phyloP scores from a whole-genome alignment of 2,888 invertebrate species.

The Drosophila paucipuncta region DNA sequence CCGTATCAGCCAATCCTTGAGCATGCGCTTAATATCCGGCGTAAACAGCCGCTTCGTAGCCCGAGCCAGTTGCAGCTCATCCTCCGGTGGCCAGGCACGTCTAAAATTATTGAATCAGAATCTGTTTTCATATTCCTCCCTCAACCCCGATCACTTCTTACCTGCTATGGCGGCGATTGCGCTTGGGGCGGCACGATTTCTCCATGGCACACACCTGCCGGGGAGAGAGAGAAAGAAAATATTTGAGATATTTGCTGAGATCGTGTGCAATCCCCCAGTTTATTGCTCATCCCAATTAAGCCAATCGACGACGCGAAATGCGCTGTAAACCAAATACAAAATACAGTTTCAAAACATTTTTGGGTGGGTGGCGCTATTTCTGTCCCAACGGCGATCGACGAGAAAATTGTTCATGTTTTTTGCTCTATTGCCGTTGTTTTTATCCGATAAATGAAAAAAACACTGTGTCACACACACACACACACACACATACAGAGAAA shows the following conservation, averaged over 20 bases:
- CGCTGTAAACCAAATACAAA: slow-evolving; percentile 62
- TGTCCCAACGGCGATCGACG: slow-evolving; percentile 54
- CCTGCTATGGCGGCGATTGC: slow-evolving; percentile 91
- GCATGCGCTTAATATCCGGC: slow-evolving; percentile 91
- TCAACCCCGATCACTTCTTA: slow-evolving; percentile 65
- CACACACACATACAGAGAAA: slow-evolving; percentile 5
- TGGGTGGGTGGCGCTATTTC: slow-evolving; percentile 76
- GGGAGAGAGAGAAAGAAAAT: slow-evolving; percentile 2
- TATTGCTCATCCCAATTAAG: slow-evolving; percentile 63
- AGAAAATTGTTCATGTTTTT: slow-evolving; percentile 73
- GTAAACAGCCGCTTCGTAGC: slow-evolving; percentile 91
- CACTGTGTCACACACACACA: slow-evolving; percentile 33
- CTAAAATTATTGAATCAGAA: slow-evolving; percentile 52
- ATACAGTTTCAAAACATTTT: slow-evolving; percentile 62
- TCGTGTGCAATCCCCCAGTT: slow-evolving; percentile 33
- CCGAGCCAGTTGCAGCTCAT: slow-evolving; percentile 87
- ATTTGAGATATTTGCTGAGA: slow-evolving; percentile 23
- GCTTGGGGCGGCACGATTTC: slow-evolving; percentile 87
- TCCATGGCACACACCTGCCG: slow-evolving; percentile 56
- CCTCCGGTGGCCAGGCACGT: slow-evolving; percentile 84
- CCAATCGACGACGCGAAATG: slow-evolving; percentile 47
- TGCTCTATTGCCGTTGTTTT: slow-evolving; percentile 61
- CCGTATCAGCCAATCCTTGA: slow-evolving; percentile 92
- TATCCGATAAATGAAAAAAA: slow-evolving; percentile 56
- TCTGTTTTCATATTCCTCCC: not conserved